Evolutionary conservation across 2,113 vertebrate genomes (phyloP).

Genomic region (cattle (Bos taurus)): ARS-UCD2.0 NC_037334.1:88524001-88524500

Average conservation of each 20-base stretch:
- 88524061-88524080: not conserved
- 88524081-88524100: not conserved
- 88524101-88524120: not conserved
- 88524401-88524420: not conserved
- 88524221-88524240: not conserved
- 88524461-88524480: not conserved
- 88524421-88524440: not conserved
- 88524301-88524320: not conserved
- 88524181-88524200: not conserved
- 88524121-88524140: not conserved
- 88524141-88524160: not conserved
- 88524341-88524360: conserved; percentile 15
- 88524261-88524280: not conserved
- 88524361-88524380: conserved; percentile 5
- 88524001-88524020: not conserved
- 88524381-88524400: not conserved
- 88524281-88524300: conserved; percentile 19
- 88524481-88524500: not conserved
- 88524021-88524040: not conserved
- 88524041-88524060: not conserved
- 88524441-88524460: not conserved
- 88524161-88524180: not conserved
- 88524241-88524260: not conserved
- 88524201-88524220: conserved; percentile 8
- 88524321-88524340: not conserved